Evolutionary conservation across 2,797 vertebrate genomes (phyloP).

Genomic region (Megalops cyprinoides): DNA sequence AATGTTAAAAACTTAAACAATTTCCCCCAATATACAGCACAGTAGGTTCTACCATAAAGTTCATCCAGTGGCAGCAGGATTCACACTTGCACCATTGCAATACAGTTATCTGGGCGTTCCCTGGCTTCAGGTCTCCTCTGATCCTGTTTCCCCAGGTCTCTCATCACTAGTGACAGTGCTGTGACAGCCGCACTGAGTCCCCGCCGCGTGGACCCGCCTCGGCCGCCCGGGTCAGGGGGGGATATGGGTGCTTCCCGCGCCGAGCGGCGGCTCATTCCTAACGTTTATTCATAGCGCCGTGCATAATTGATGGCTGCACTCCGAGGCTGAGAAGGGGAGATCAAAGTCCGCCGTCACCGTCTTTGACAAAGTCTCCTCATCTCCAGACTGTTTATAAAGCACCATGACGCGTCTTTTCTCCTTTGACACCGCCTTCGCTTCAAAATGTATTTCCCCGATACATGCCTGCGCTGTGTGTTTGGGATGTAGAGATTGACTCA

Average conservation of each 20-base stretch:
- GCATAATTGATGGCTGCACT: background rate
- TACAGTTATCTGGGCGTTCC: background rate
- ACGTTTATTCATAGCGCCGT: background rate
- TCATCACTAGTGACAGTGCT: background rate
- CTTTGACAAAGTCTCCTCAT: background rate
- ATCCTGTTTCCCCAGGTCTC: background rate
- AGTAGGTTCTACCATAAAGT: background rate
- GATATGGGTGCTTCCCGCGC: no score
- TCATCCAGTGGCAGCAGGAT: background rate
- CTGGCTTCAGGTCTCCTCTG: background rate
- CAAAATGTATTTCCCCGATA: background rate
- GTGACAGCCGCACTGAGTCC: background rate
- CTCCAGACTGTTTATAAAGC: background rate
- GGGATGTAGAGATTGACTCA: background rate
- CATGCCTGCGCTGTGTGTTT: background rate
- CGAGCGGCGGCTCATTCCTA: background rate
- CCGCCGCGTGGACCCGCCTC: background rate
- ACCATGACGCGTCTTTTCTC: background rate
- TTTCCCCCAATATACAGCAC: no score
- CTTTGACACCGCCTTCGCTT: background rate
- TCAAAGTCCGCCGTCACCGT: background rate
- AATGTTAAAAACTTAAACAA: background rate
- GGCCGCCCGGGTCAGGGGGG: background rate
- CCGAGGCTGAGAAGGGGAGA: background rate
- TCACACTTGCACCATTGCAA: background rate